phyloP scores from a whole-genome alignment of 2,888 invertebrate species.

The Neoitamus cyanurus region DNA sequence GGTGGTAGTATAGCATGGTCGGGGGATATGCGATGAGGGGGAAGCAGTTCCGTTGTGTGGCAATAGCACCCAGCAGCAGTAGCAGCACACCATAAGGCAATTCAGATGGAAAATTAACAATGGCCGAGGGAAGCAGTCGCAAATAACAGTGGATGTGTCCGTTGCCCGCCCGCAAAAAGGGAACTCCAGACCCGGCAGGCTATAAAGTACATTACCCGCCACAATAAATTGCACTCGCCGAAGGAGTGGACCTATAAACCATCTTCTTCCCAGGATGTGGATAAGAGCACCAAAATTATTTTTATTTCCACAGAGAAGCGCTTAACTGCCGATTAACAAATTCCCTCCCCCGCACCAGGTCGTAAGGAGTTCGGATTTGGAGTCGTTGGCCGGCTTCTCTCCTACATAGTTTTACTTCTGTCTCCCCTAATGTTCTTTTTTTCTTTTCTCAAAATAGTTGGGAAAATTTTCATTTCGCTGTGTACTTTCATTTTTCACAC shows the following conservation, averaged over 20 bases:
- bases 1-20: background rate
- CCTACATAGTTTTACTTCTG: background rate
- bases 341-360: background rate
- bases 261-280: conserved; percentile 15
- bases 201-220: conserved; percentile 26
- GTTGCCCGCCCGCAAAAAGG: background rate
- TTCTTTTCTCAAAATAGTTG: background rate
- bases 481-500: background rate
- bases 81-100: background rate
- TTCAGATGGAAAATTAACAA: conserved; percentile 36
- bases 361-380: background rate
- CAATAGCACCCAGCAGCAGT: background rate
- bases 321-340: conserved; percentile 33
- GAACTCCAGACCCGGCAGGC: background rate
- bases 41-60: background rate
- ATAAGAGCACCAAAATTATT: conserved; percentile 29
- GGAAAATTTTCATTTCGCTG: background rate
- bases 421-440: background rate
- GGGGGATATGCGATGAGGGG: background rate
- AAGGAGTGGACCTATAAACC: conserved; percentile 29
- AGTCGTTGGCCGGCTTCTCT: background rate
- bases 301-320: conserved; percentile 26
- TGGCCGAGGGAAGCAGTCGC: background rate
- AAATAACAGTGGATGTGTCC: background rate
- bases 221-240: conserved; percentile 34